Base-by-base conservation (phyloP, 37 sponge, comb jelly and placozoan species). In the Spongia lamella region DNA sequence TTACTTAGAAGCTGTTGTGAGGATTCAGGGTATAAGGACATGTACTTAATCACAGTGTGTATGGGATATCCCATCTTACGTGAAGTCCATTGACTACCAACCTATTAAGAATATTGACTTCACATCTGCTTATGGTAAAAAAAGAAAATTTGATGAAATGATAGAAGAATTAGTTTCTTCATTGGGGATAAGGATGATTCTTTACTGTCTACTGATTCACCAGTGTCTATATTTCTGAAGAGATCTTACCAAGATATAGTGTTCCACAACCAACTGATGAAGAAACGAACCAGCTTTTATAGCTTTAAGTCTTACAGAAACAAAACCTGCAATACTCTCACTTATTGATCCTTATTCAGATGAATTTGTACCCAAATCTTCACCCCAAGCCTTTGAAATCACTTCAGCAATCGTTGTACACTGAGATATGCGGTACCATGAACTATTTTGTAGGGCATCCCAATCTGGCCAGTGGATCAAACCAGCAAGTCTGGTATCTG, bases 321-420 rank as follows among this genome's bases (percentile, higher is more conserved):
- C 68, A 49, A 78, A 68, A 56, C 79, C 79, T 34, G 79, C 59
- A 20, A 30, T 78, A 24, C 58, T 78, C 38, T 78, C 79, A 17
- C 22, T 66, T 13, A 31, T 78, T 3, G 57, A 38, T 2, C 17
- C 53, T 19, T 67, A 78, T 33, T 26, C 31, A 7, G 38, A 34
- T 43, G 33, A 30, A 33, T 78, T 68, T 53, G 56, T 78, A 15
- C 59, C 58, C 1, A 67, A 78, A 27, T 67, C 58, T 14, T 26
- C 25, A n/a, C 65, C 24, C 19, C 24, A 2, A 13, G 19, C 21
- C 25, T 53, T 67, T n/a, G n/a, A n/a, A n/a, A n/a, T n/a, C n/a
- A n/a, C n/a, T n/a, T n/a, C n/a, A n/a, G n/a, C n/a, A n/a, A n/a
- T n/a, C n/a, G n/a, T n/a, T n/a, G n/a, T n/a, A n/a, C n/a, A n/a